Conservation (phyloP, 2,888 invertebrate genomes). For the Apotomis capreana region DNA sequence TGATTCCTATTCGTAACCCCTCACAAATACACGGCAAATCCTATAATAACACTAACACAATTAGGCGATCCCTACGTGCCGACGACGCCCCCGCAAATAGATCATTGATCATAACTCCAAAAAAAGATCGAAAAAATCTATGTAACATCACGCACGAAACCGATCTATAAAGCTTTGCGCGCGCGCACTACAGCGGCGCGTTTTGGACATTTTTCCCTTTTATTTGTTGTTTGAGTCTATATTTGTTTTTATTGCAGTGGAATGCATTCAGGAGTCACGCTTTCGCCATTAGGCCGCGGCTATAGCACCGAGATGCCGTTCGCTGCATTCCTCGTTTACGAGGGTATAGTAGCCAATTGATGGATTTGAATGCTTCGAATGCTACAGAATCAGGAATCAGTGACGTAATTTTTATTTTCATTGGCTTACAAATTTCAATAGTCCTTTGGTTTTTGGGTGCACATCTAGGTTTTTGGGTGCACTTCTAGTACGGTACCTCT, state of each 20-base stretch:
- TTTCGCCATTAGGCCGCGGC: slow-evolving; percentile 70
- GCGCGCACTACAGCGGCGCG: slow-evolving; percentile 59
- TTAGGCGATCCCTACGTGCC: slow-evolving; percentile 34
- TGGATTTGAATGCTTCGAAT: slow-evolving; percentile 16
- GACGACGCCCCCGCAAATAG: slow-evolving; percentile 49
- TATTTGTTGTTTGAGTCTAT: slow-evolving; percentile 75
- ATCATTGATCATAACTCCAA: slow-evolving; percentile 59
- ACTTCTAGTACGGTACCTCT: too few relatives aligned
- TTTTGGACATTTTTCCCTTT: slow-evolving; percentile 63
- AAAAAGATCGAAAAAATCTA: slow-evolving; percentile 56
- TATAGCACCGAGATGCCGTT: slow-evolving; percentile 52
- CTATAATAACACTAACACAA: slow-evolving; percentile 30
- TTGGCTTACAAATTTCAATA: background rate
- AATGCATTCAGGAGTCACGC: slow-evolving; percentile 76
- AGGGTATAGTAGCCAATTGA: slow-evolving; percentile 33
- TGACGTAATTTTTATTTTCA: slow-evolving; percentile 5
- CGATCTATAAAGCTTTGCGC: slow-evolving; percentile 80
- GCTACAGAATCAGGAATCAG: background rate
- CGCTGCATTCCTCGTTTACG: slow-evolving; percentile 49
- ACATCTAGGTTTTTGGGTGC: too few relatives aligned
- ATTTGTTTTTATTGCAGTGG: slow-evolving; percentile 80
- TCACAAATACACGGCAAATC: slow-evolving; percentile 1
- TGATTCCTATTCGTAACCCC: slow-evolving; percentile 9
- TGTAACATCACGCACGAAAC: slow-evolving; percentile 76
- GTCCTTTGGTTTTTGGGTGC: too few relatives aligned